Percentiles rank a stretch among this genome's conserved stretches.
phyloP scores from a whole-genome alignment of 2,797 vertebrate species.

The Gymnoscopelus braueri region DNA sequence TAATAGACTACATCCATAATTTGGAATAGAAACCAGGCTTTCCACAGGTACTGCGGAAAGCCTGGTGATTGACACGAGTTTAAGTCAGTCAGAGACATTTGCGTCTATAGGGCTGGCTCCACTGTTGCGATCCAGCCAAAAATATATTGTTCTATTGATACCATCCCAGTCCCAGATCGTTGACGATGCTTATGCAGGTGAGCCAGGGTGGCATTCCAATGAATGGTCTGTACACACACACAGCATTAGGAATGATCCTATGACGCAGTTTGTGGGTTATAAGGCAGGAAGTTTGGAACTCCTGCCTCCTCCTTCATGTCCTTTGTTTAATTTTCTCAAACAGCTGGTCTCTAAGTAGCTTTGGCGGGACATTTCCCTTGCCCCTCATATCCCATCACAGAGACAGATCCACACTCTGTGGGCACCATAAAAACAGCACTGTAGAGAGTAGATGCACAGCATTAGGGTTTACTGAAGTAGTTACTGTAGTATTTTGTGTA shows the following conservation, averaged over 20 bases:
- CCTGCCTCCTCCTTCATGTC: conserved; percentile 32
- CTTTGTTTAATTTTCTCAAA: conserved; percentile 73
- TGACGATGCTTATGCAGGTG: conserved; percentile 32
- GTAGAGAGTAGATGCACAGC: too few species aligned
- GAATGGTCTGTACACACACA: not conserved
- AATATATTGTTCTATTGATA: conserved; percentile 37
- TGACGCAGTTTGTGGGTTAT: conserved; percentile 74
- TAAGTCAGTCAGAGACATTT: too few species aligned
- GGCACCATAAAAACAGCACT: not conserved
- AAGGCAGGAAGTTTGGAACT: conserved; percentile 72
- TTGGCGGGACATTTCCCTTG: conserved; percentile 34
- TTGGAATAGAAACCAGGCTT: too few species aligned
- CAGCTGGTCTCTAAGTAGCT: conserved; percentile 73
- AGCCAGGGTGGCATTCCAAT: conserved; percentile 9
- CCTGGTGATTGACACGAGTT: too few species aligned
- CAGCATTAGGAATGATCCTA: conserved; percentile 42
- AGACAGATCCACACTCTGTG: conserved; percentile 22
- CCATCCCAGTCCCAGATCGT: conserved; percentile 2
- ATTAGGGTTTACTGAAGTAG: not conserved
- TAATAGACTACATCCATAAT: too few species aligned
- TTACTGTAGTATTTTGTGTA: not conserved
- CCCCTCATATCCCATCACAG: conserved; percentile 19
- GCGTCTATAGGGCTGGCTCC: too few species aligned
- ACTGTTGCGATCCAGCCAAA: too few species aligned
- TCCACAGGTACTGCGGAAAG: too few species aligned